A percentile compares a stretch with the other conserved stretches of the same genome.
These are phyloP conservation scores for Aplochiton taeniatus DNA, from an alignment of 2,797 vertebrate species.

Conservation along the genomic window DNA sequence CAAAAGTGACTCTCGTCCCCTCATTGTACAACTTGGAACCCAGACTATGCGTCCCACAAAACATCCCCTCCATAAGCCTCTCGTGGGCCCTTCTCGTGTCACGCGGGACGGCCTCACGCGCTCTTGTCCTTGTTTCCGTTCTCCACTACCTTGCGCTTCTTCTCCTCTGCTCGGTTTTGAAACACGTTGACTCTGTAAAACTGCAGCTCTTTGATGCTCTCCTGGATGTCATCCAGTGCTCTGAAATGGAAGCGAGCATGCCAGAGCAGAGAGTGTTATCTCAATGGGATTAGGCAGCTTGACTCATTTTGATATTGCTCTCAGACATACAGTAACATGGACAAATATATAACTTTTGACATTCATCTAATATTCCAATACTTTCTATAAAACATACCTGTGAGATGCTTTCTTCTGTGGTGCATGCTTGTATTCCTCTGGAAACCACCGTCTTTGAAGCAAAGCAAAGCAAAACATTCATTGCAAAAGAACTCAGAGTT, in stretches of 20 bases:
- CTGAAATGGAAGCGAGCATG: conserved; percentile 62
- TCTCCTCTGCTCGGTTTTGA: conserved; percentile 80
- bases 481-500: no score
- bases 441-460: conserved; percentile 88
- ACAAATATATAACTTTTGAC: no score
- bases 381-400: conserved; percentile 74
- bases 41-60: not conserved
- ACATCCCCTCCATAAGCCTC: conserved; percentile 1
- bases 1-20: no score
- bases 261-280: no score
- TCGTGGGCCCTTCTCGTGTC: no score
- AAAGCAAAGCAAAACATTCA: conserved; percentile 8
- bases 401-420: conserved; percentile 91
- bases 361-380: not conserved
- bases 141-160: conserved; percentile 81
- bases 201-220: conserved; percentile 94
- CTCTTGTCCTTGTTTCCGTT: conserved; percentile 70
- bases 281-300: no score
- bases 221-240: conserved; percentile 92
- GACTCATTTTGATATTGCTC: no score
- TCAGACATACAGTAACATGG: no score
- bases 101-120: conserved; percentile 2
- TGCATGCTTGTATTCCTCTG: conserved; percentile 84
- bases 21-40: conserved; percentile 7
- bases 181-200: conserved; percentile 91